A percentile compares a stretch with the other conserved stretches of the same genome.
Evolutionary conservation across 2,113 vertebrate species (phyloP).

Genomic region (Syrmaticus mikado): DNA sequence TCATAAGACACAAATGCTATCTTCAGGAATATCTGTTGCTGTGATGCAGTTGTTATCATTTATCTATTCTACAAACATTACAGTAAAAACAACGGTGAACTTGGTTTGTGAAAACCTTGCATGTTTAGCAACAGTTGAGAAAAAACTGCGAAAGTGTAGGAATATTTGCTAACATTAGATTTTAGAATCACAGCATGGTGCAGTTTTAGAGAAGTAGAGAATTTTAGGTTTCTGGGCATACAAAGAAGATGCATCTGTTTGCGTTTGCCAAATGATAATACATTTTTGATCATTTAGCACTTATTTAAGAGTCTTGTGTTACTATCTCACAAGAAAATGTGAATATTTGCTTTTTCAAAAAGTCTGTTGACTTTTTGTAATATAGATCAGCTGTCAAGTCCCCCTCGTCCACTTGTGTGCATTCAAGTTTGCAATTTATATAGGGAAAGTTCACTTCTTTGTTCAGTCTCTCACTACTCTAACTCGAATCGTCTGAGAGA

Average conservation of each 20-base stretch:
- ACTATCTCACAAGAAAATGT: background rate
- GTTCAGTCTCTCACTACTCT: background rate
- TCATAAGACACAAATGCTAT: background rate
- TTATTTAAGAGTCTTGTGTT: background rate
- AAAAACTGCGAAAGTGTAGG: fast-evolving
- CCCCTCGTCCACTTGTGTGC: background rate
- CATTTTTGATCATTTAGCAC: background rate
- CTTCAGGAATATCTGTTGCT: background rate
- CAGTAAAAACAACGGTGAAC: background rate
- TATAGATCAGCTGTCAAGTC: background rate
- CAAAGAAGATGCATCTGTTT: background rate
- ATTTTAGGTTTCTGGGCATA: background rate
- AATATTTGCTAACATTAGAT: background rate
- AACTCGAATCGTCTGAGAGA: background rate
- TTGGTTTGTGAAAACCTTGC: background rate
- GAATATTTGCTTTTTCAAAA: background rate
- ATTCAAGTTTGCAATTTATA: background rate
- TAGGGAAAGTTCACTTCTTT: background rate
- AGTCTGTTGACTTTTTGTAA: background rate
- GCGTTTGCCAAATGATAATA: background rate
- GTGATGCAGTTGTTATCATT: background rate
- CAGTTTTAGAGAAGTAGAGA: background rate
- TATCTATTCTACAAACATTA: background rate
- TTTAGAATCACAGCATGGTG: background rate
- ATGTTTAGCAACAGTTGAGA: background rate